Conservation (phyloP, 2,888 invertebrate genomes). For the Hirtodrosophila histrioides region DNA sequence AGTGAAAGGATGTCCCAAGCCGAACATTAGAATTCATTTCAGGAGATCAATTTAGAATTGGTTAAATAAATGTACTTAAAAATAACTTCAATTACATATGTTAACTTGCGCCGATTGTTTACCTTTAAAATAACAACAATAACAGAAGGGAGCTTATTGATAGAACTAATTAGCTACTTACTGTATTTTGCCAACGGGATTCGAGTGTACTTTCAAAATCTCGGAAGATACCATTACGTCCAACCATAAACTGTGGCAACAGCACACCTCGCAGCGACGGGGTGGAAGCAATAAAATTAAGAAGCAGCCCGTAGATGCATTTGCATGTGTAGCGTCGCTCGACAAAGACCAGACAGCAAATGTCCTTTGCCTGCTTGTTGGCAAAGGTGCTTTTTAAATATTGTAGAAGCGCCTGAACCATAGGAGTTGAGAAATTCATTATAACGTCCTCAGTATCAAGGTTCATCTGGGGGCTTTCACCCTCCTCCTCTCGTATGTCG, state of each 20-base stretch:
- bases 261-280: slow-evolving; percentile 86
- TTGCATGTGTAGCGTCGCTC: slow-evolving; percentile 89
- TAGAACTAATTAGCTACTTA: slow-evolving; percentile 33
- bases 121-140: background rate
- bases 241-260: slow-evolving; percentile 89
- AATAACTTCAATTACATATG: too few relatives aligned
- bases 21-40: too few relatives aligned
- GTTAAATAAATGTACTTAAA: too few relatives aligned
- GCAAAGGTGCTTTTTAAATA: slow-evolving; percentile 87
- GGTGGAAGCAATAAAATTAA: slow-evolving; percentile 85
- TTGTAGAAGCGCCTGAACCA: slow-evolving; percentile 87
- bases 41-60: too few relatives aligned
- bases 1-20: too few relatives aligned
- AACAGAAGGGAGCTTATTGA: background rate
- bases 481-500: slow-evolving; percentile 63
- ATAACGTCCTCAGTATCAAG: slow-evolving; percentile 81
- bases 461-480: slow-evolving; percentile 71
- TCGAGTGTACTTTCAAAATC: slow-evolving; percentile 77
- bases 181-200: slow-evolving; percentile 72
- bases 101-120: background rate
- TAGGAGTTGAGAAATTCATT: slow-evolving; percentile 87
- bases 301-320: slow-evolving; percentile 89
- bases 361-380: slow-evolving; percentile 73
- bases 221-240: slow-evolving; percentile 81
- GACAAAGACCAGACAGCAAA: slow-evolving; percentile 82